Evolutionary conservation across 2,888 invertebrate species (phyloP).

Genomic region (Ceriagrion tenellum): DNA sequence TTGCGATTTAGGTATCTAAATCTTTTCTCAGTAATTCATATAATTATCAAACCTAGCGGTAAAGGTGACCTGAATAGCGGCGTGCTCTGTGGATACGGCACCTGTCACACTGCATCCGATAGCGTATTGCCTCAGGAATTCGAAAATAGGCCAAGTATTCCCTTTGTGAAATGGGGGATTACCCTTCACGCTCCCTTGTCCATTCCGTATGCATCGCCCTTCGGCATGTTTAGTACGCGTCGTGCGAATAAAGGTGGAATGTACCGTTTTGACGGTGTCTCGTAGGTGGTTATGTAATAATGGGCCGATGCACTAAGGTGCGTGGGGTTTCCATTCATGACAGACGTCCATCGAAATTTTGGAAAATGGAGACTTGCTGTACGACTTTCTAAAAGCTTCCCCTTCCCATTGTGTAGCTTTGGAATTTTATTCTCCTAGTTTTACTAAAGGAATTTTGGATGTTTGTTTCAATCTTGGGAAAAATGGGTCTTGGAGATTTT

Average conservation of each 20-base stretch:
- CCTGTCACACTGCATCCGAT: background rate
- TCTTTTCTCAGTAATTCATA: no score
- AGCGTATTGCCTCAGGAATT: background rate
- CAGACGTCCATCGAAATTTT: no score
- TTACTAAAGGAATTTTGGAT: no score
- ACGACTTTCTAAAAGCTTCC: background rate
- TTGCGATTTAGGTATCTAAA: no score
- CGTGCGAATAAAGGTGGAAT: background rate
- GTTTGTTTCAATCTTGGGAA: no score
- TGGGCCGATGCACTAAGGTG: background rate
- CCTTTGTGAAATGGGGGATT: background rate
- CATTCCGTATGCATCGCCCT: background rate
- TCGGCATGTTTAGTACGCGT: background rate
- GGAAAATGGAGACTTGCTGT: no score
- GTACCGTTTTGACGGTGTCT: background rate
- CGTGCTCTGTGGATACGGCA: background rate
- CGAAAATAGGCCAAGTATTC: background rate
- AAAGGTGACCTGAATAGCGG: background rate
- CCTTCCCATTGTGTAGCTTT: background rate
- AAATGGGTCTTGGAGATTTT: no score
- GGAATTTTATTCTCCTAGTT: background rate
- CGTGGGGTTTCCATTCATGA: background rate
- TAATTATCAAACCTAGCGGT: no score
- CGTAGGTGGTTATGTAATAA: background rate
- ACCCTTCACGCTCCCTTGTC: background rate